Base-by-base conservation (phyloP, 1,140 invertebrate genomes). In the Penaeus chinensis region DNA sequence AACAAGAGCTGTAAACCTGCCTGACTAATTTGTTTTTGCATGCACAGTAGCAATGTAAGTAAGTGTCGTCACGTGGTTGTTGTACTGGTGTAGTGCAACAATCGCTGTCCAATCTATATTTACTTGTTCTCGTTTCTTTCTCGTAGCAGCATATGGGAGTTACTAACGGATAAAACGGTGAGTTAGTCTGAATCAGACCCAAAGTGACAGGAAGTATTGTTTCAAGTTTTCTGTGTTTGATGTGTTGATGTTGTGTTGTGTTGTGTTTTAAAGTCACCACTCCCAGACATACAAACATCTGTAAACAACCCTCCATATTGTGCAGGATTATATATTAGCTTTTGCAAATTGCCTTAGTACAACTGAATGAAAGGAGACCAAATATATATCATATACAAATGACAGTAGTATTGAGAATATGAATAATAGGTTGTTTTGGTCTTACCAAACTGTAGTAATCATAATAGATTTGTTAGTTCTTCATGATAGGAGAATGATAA, bases 121-220 rank as follows among this genome's bases (percentile, higher is more conserved):
- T 90, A 90, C 90, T 90, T 84, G 87, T 89, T 90, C 88, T 90
- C 82, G 82, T 88, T 81, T 90, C 90, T 90, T 91, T 91, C 82
- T 84, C 85, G 76, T 89, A 91, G 88, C 89, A 91, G 91, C 90
- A 90, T 91, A 87, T 91, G 91, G 91, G 91, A 91, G 78, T 91
- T 91, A 89, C 91, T 91, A 84, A 90, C 90, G 89, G 91, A 91
- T 66, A 91, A 90, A 90, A 90, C 90, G 91, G 91, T 91, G 90
- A 91, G 91, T 91, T 90, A 84, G 80, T 82, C 89, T 66, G 80
- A 63, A 62, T 81, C 88, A 88, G 78, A 76, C 84, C 77, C 37
- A 85, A 80, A 69, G 66, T 83, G 62, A 85, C 83, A 86, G 83
- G 88, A 86, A 85, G 88, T 86, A 89, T 85, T 89, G 62, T 89